Evolutionary conservation across 1,140 invertebrate genomes (phyloP), one percentile per base, ranked within the genome.

Genomic region (Penaeus chinensis): DNA sequence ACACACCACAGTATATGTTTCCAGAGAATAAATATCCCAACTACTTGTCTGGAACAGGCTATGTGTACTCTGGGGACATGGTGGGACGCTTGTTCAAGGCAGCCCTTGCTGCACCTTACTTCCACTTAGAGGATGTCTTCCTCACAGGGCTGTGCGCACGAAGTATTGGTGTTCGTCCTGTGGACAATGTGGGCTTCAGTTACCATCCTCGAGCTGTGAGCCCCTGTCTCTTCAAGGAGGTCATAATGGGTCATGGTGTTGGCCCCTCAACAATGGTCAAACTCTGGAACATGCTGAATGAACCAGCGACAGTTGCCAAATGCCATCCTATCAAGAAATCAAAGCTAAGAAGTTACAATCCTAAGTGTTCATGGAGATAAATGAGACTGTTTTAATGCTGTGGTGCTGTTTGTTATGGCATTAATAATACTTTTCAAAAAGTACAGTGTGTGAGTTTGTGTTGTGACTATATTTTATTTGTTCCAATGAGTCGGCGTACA

Each of bases 41-140:
- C 88, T 98, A 97, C 92, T 92, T 97, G 81, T 96, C 96, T 0
- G 97, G 96, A 22, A 96, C 96, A 20, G 96, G 95, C 2, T 98
- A 97, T 92, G 94, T 96, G 1, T 94, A 97, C 93, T 96, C 95
- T n/a, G 92, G 94, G 19, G 94, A 95, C 91, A 93, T 96, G 1
- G 95, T 95, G 13, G 91, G 91, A 37, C 94, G 93, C 85, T 92
- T 98, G 91, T 63, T 90, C 19, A 91, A 94, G 32, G 94, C 95
- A 22, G 95, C 96, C 0, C 91, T 96, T 1, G 92, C 92, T 69
- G 96, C 95, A 19, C 94, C 90, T 7, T 84, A 91, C 62, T 91
- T 92, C 81, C 91, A 92, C 61, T 83, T 93, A 32, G 97, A 98
- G 91, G 97, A 98, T 91, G 95, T 98, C 77, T 98, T 95, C 91